Conservation (phyloP, 2,797 vertebrate species). For the Adelosebastes latens region DNA sequence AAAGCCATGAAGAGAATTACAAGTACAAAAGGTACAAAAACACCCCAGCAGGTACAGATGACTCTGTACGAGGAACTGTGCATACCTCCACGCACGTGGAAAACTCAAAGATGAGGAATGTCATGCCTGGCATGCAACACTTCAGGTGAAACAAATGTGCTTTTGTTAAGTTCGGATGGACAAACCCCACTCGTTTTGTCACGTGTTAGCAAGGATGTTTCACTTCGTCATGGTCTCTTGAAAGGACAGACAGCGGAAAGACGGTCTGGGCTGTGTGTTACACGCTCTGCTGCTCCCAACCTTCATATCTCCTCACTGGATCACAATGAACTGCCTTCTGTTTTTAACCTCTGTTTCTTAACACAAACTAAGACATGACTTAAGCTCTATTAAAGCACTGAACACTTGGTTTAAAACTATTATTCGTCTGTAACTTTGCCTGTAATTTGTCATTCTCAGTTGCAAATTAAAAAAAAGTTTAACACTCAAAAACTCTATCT, state of each 20-base stretch:
- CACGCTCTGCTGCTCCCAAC: not conserved
- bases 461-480: not conserved
- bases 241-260: not conserved
- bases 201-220: not conserved
- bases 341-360: not conserved
- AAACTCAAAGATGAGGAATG: slow-evolving; percentile 16
- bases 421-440: not conserved
- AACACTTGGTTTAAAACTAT: not conserved
- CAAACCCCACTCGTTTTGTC: not conserved
- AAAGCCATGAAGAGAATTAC: not conserved
- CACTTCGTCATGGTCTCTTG: not conserved
- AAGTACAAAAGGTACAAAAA: not conserved
- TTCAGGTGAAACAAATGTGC: slow-evolving; percentile 37
- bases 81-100: not conserved
- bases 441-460: not conserved
- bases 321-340: not conserved
- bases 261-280: not conserved
- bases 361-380: not conserved
- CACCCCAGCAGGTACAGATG: not conserved
- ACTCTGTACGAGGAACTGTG: not conserved
- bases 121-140: slow-evolving; percentile 5
- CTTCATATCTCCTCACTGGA: not conserved
- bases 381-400: not conserved
- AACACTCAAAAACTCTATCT: not conserved
- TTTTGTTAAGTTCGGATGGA: slow-evolving; percentile 10